Conservation (phyloP, 2,888 invertebrate genomes). For the Drosophila neutralis region DNA sequence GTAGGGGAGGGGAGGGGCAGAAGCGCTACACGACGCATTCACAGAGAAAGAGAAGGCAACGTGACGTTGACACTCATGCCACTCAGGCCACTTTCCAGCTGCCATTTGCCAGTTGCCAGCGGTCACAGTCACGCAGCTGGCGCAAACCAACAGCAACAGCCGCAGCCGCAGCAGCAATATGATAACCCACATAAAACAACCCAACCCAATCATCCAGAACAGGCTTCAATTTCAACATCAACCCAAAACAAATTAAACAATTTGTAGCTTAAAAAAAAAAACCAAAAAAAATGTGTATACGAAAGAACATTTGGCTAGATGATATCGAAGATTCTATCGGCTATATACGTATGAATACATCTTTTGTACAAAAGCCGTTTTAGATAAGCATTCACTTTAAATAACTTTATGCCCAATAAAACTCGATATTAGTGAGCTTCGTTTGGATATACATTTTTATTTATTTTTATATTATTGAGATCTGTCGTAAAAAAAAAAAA, state of each 20-base stretch:
- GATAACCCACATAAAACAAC: slow-evolving; percentile 64
- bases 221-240: slow-evolving; percentile 51
- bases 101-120: slow-evolving; percentile 56
- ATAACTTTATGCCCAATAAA: neutral
- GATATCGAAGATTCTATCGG: neutral
- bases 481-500: neutral
- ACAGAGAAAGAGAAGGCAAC: slow-evolving; percentile 43
- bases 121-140: slow-evolving; percentile 64
- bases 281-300: neutral
- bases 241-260: slow-evolving; percentile 74
- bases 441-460: neutral
- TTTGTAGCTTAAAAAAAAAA: slow-evolving; percentile 43
- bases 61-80: slow-evolving; percentile 75
- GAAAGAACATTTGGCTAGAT: neutral
- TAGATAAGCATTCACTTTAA: neutral
- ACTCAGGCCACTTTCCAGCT: slow-evolving; percentile 62
- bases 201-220: slow-evolving; percentile 53
- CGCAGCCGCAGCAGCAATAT: slow-evolving; percentile 29
- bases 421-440: too few species aligned
- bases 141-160: slow-evolving; percentile 36
- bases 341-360: neutral
- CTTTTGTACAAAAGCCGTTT: neutral
- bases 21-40: slow-evolving; percentile 15
- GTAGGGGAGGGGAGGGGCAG: neutral
- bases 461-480: neutral